Base-by-base conservation (phyloP, 2,113 vertebrate genomes). In the Varanus salvator region DNA sequence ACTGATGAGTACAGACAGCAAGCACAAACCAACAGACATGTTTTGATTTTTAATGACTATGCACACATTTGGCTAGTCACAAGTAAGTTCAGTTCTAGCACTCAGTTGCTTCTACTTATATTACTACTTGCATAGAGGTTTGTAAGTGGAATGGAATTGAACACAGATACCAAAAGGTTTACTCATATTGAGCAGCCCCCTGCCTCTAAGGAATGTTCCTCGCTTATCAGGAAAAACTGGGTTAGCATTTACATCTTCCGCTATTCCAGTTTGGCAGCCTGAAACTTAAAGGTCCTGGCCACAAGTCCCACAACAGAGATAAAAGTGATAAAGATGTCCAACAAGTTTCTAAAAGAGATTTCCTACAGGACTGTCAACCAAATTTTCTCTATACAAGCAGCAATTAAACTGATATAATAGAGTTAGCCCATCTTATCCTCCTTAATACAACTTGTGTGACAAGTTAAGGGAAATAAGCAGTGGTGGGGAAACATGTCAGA, bases 301-400 rank as follows among this genome's bases (percentile, higher is more conserved):
- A 91, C 90, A 72, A 69, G 80, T 74, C 89, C 38, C 78, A 29
- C 76, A 89, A 9, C 87, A 78, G 85, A 93, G 66, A 81, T 85
- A 87, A 87, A 92, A 91, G 80, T 38, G 88, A 92, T 85, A 91
- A 92, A 88, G 87, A 89, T 94, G 90, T 76, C 93, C 91, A 94
- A 91, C 7, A 44, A 90, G 90, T 93, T 94, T 90, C 96, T 94
- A 94, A 95, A 96, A 93, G 90, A 57, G 89, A 90, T 92, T 78
- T 86, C 95, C 90, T 96, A 96, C 86, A 93, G 97, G 97, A 97
- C 92, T 92, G 74, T 82, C 92, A 90, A 91, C 96, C 94, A 94
- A 95, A 91, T 44, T 44, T 44, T 44, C 38, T 44, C 38, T 44
- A 44, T 44, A 44, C 38, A 44, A 44, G 38, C 38, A 71, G 84